These are phyloP conservation scores for Mesoligia furuncula DNA, from an alignment of 2,888 invertebrate genomes.

Conservation along the genomic window DNA sequence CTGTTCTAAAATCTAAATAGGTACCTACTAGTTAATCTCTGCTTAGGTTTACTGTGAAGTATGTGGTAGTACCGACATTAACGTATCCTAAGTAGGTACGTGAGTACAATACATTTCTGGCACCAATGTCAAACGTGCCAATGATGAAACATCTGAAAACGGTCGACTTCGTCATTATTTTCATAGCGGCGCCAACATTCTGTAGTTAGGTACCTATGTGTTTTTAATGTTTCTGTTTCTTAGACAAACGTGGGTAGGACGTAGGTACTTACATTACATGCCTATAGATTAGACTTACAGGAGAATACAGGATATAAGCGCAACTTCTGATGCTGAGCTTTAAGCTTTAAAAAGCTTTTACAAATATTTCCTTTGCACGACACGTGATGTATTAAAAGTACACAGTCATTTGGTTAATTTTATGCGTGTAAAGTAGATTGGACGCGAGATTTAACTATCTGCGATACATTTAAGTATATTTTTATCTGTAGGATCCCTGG, in stretches of 20 bases:
- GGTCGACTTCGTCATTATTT: conserved; percentile 35
- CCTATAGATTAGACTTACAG: too few relatives aligned
- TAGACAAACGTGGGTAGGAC: neutral
- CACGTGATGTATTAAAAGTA: too few relatives aligned
- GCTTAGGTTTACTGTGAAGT: neutral
- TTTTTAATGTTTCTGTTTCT: conserved; percentile 36
- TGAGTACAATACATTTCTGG: conserved; percentile 16
- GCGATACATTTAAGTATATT: neutral
- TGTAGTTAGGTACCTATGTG: neutral
- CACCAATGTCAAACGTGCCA: conserved; percentile 39
- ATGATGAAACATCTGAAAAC: conserved; percentile 38
- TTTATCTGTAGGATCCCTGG: neutral
- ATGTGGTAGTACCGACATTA: neutral
- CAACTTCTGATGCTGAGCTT: too few relatives aligned
- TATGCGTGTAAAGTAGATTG: too few relatives aligned
- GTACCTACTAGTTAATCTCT: neutral
- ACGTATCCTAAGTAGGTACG: neutral
- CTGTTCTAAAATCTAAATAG: neutral
- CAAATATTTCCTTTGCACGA: too few relatives aligned
- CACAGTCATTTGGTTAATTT: too few relatives aligned
- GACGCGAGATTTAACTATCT: too few relatives aligned
- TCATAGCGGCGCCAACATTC: conserved; percentile 44
- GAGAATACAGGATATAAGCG: too few relatives aligned
- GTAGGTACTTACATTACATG: too few relatives aligned
- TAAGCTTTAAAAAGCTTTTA: too few relatives aligned